Percentiles rank a stretch among this genome's conserved stretches.
Conservation (phyloP, 2,888 invertebrate genomes). For the Uloborus plumipes region DNA sequence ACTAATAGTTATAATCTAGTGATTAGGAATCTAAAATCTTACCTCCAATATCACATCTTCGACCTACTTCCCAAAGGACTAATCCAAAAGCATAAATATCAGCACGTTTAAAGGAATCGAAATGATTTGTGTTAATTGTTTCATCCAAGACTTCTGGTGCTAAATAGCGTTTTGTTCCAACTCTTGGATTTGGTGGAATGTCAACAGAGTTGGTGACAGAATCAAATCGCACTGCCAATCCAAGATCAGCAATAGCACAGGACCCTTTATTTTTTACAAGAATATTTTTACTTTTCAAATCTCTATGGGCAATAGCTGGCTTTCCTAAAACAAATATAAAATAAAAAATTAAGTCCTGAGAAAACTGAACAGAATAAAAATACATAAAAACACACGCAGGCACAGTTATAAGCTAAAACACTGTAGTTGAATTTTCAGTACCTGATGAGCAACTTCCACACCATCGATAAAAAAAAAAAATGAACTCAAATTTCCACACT, state of each 20-base stretch:
- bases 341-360: not conserved
- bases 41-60: slow-evolving; percentile 70
- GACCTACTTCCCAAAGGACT: slow-evolving; percentile 73
- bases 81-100: slow-evolving; percentile 73
- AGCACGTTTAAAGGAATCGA: slow-evolving; percentile 73
- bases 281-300: slow-evolving; percentile 85
- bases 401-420: not conserved
- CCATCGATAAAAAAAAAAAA: too few species aligned
- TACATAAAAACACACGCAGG: not conserved
- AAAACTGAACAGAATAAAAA: not conserved
- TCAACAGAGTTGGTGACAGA: slow-evolving; percentile 83
- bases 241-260: slow-evolving; percentile 97
- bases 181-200: slow-evolving; percentile 92
- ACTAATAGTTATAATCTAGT: too few species aligned
- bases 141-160: slow-evolving; percentile 70
- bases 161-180: slow-evolving; percentile 87
- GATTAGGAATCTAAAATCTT: slow-evolving; percentile 73
- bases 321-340: slow-evolving; percentile 60
- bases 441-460: too few species aligned
- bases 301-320: slow-evolving; percentile 67
- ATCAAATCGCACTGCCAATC: slow-evolving; percentile 94
- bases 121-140: slow-evolving; percentile 71
- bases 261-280: slow-evolving; percentile 83
- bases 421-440: too few species aligned
- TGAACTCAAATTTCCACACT: too few species aligned